Conservation (phyloP, 2,113 vertebrate species). For the Tamias sibiricus region DNA sequence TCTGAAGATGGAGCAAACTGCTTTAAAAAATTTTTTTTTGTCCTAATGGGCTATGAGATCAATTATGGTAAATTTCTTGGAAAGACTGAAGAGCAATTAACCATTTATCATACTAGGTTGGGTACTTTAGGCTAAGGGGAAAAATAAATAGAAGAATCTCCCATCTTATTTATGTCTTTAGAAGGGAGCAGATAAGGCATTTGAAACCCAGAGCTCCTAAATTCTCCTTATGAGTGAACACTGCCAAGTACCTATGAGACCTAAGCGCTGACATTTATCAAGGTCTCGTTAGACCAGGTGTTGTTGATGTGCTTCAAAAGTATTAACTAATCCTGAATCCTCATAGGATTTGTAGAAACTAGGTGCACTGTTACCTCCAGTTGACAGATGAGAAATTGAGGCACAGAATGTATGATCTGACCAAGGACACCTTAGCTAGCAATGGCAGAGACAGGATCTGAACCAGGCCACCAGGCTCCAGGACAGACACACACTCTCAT, state of each 20-base stretch:
- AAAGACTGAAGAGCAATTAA: background rate
- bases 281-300: background rate
- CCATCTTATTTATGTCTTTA: slow-evolving; percentile 1
- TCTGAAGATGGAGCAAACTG: background rate
- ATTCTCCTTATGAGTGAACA: too few species aligned
- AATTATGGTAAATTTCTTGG: slow-evolving; percentile 17
- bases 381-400: background rate
- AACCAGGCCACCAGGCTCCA: background rate
- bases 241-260: background rate
- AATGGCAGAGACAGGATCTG: background rate
- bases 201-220: background rate
- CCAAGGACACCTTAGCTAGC: background rate
- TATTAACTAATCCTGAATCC: background rate
- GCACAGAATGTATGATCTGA: background rate
- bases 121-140: background rate
- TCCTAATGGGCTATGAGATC: background rate
- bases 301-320: background rate
- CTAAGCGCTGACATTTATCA: background rate
- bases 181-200: background rate
- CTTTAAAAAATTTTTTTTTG: background rate
- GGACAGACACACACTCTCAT: rapidly evolving
- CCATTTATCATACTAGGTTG: background rate
- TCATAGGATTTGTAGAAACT: background rate
- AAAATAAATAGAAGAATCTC: background rate
- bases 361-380: background rate